phyloP scores from a whole-genome alignment of 2,797 vertebrate genomes.

The Pangasius sanitwongsei region DNA sequence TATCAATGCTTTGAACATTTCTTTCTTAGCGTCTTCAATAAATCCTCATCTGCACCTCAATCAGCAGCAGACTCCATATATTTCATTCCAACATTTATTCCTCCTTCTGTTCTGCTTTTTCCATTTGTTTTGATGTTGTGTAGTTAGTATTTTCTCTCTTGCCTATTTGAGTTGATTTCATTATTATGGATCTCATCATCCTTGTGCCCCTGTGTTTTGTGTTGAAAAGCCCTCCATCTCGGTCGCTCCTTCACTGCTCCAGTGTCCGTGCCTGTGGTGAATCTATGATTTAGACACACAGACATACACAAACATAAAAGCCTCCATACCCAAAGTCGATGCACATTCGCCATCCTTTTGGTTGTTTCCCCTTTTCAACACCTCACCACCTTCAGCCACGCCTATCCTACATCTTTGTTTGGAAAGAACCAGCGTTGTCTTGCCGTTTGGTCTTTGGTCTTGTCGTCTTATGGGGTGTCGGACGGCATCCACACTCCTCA shows the following conservation, averaged over 20 bases:
- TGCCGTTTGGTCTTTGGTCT: constrained; percentile 47
- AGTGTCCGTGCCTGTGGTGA: constrained; percentile 59
- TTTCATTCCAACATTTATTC: constrained; percentile 41
- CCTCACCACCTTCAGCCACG: constrained; percentile 64
- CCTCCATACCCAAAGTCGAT: constrained; percentile 71
- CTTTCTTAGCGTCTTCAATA: constrained; percentile 62
- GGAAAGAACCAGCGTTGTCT: constrained; percentile 44
- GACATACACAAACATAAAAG: constrained; percentile 55
- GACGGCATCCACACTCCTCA: constrained; percentile 66
- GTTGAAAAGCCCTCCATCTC: constrained; percentile 45
- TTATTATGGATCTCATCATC: constrained; percentile 65
- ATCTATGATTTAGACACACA: constrained; percentile 51
- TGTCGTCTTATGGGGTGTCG: constrained; percentile 54
- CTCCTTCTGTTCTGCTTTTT: constrained; percentile 62
- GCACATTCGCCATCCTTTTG: constrained; percentile 76
- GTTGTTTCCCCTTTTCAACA: constrained; percentile 63
- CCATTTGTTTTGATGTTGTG: constrained; percentile 64
- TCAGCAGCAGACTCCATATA: constrained; percentile 65
- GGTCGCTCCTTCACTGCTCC: constrained; percentile 55
- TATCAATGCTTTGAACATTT: constrained; percentile 63
- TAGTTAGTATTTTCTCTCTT: constrained; percentile 52
- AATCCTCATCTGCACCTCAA: constrained; percentile 68
- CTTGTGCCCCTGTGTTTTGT: constrained; percentile 63
- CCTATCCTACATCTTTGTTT: constrained; percentile 60
- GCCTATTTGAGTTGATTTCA: constrained; percentile 69